Base-by-base conservation (phyloP, 92 coral and sea anemone species). In the Phymanthus crucifer region DNA sequence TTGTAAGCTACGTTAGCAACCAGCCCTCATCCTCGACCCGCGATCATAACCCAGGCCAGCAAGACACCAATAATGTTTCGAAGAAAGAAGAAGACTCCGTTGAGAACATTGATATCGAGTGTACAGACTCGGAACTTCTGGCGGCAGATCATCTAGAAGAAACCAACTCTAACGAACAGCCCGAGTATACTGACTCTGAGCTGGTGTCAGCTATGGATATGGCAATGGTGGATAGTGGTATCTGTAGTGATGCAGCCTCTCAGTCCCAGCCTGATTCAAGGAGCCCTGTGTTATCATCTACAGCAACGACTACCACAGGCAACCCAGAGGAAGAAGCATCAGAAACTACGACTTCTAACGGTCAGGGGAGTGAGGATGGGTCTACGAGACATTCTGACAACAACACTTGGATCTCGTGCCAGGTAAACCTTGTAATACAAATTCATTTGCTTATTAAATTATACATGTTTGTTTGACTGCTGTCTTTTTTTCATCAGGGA, bases 1-100 rank as follows among this genome's bases (percentile, higher is more conserved):
- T 95, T 80, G 90, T 86, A 7, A 83, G 83, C n/a, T 47, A 52
- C 48, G 77, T 80, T 34, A 32, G 52, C 45, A 57, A 16, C 18
- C 75, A 33, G 35, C 40, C 75, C 23, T 4, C 36, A 45, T 6
- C 50, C 9, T 23, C 21, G 50, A 2, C 75, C 0, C 48, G 57
- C 21, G n/a, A 21, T 37, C 72, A 46, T 19, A 47, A 81, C 47
- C 75, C 71, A 57, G 37, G 23, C 19, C 74, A 66, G 2, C 54
- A 32, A 17, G 72, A 65, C n/a, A 21, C 47, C 1, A 57, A 65
- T 11, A 17, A 47, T 21, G 80, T 43, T 12, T 37, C 13, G 19
- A 38, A 43, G 16, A 64, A 27, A 1, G 33, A 31, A 26, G 75
- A 68, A 34, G 29, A 23, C 61, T 18, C 46, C 27, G 38, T 18